Base-by-base conservation (phyloP, 2,888 invertebrate species). In the Drosophila atripex region DNA sequence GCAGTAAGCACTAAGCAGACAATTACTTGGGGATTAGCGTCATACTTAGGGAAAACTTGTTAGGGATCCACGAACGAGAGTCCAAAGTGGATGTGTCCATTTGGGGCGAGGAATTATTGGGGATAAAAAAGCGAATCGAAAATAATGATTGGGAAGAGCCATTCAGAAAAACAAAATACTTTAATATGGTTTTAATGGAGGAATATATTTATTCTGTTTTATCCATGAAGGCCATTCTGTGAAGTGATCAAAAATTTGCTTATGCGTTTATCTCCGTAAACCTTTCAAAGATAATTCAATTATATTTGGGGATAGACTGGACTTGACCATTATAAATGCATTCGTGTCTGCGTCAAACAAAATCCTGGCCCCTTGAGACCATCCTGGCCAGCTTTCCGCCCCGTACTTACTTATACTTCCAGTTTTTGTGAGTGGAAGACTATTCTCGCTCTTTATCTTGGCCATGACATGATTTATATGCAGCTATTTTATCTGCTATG, bases 1-100 rank as follows among this genome's bases (percentile, higher is more conserved):
- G 73, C 79, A 86, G 68, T 69, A 70, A 69, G 65, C 60, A 64
- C 61, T 73, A 72, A 87, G 75, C 83, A 76, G 47, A 82, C 86
- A 84, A 84, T 84, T 84, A 87, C 80, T 74, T 79, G 71, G 77
- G 79, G 83, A 88, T 87, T 87, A 88, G 73, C 71, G 68, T 53
- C 52, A 61, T 50, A 50, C 58, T 70, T 57, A 23, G 39, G 39
- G 23, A 23, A 49, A 54, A 57, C 45, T 50, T 63, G 35, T 3
- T 28, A 28, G 57, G 49, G 60, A 60, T 63, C 50, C 35, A 38
- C 3, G 35, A 41, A 23, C 23, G 38, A 18, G 39, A 18, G 16
- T 28, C 28, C 46, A 32, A 23, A 52, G 30, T 32, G 38, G 21
- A 14, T 16, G n/a, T 39, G 39, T 16, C 39, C 39, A n/a, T 32